Percentiles rank a stretch among this genome's conserved stretches.
Conservation (phyloP, 2,888 invertebrate genomes). For the Oscheius myriophilus region DNA sequence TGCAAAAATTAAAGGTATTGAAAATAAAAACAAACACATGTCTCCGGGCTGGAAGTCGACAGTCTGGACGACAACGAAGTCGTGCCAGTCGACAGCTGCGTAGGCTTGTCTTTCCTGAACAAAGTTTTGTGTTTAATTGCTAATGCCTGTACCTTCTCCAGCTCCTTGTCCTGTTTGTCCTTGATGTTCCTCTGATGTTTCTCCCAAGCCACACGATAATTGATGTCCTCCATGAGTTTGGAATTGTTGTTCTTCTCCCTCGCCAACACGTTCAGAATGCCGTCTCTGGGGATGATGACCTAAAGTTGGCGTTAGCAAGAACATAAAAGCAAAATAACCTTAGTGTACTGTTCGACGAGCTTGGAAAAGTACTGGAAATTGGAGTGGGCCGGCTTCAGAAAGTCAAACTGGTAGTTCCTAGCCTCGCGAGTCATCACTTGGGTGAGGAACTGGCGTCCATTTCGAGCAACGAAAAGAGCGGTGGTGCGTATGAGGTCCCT, state of each 20-base stretch:
- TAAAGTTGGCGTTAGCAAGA: slow-evolving; percentile 43
- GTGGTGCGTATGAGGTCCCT: slow-evolving; percentile 96
- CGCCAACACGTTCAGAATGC: slow-evolving; percentile 56
- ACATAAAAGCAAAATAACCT: slow-evolving; percentile 75
- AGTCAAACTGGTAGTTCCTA: slow-evolving; percentile 97
- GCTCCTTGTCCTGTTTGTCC: slow-evolving; percentile 90
- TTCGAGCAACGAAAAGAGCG: slow-evolving; percentile 97
- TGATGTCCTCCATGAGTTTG: slow-evolving; percentile 60
- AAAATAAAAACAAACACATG: slow-evolving; percentile 76
- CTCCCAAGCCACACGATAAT: slow-evolving; percentile 93
- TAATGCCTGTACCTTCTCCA: slow-evolving; percentile 78
- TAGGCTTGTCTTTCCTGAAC: slow-evolving; percentile 83
- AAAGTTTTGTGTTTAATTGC: not conserved
- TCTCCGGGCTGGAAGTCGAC: slow-evolving; percentile 98
- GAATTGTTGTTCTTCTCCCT: slow-evolving; percentile 58
- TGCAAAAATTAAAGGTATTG: not conserved
- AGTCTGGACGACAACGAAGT: slow-evolving; percentile 99
- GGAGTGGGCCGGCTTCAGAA: slow-evolving; percentile 95
- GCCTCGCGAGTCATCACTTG: slow-evolving; percentile 94
- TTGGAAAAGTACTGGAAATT: slow-evolving; percentile 98
- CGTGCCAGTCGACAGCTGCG: slow-evolving; percentile 99
- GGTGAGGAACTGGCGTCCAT: slow-evolving; percentile 95
- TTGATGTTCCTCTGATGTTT: slow-evolving; percentile 91
- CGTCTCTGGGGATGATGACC: slow-evolving; percentile 89
- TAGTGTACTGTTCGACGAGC: slow-evolving; percentile 96